Evolutionary conservation across 2,888 invertebrate genomes (phyloP), one percentile per base, ranked within the genome.

Genomic region (Drosophila eohydei): DNA sequence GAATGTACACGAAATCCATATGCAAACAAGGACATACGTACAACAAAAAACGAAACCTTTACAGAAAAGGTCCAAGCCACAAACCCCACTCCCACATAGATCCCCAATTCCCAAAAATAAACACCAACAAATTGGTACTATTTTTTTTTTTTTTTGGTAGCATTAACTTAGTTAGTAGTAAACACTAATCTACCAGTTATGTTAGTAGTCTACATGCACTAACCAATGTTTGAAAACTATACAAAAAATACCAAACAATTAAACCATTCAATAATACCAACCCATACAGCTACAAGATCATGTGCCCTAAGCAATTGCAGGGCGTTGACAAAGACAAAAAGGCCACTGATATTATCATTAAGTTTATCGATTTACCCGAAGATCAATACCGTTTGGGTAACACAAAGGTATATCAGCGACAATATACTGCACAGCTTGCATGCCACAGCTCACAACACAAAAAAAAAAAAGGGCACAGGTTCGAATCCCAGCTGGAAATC

Each of bases 231-330:
- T 71, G 63, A 68, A 67, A 50, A 58, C 16, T 50, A 64, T 64
- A 68, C 71, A 44, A 78, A 59, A 77, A 81, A 63, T 77, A 77
- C 82, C 71, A 74, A 74, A 81, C 16, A 21, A 64, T 50, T 66
- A 44, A 67, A 57, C 50, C 74, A 74, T 74, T 78, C 41, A 65
- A 78, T 84, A 59, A 41, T 50, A 81, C 63, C 58, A 73, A 72
- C 91, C 92, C 94, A 95, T 94, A 95, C 96, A 98, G 98, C 96
- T 99, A 99, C 97, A 98, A 98, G 95, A 98, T 99, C 95, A 97
- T 99, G 96, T 98, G 98, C 94, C 97, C 98, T 93, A 96, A 96
- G 94, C 95, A 94, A 93, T 93, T 97, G 93, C 60, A 73, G 76
- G 92, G 91, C 81, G 88, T 91, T 74, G 89, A 89, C 4, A 92